Evolutionary conservation across 2,888 invertebrate genomes (phyloP), one percentile per base, ranked within the genome.

Genomic region (Campaea margaritaria): DNA sequence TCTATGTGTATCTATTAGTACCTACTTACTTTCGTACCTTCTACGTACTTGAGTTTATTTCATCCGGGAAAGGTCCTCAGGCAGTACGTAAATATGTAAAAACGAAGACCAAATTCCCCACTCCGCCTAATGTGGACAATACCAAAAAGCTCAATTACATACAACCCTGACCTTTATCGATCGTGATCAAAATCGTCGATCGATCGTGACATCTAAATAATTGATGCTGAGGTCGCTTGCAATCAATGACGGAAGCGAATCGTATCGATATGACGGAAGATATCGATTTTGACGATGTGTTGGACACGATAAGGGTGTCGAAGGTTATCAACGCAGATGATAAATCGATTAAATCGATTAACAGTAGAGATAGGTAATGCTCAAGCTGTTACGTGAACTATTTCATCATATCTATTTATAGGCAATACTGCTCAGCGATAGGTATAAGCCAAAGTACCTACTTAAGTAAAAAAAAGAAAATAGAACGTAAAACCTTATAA

Each of bases 131-230:
- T 50, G 56, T 56, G 53, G 64, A 52, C 58, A 62, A 58, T 59
- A 64, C 63, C 62, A 63, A 65, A 53, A 62, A 80, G 75, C 79
- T 79, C 75, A 78, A 79, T 80, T 78, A 80, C 73, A 64, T 68
- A 68, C 73, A 83, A 65, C 91, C 90, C 67, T 91, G 91, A 90
- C 87, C 90, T 91, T 91, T 91, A 69, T 41, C 60, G 73, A 62
- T 89, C 89, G 89, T 89, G 91, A 86, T 82, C 79, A 66, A 71
- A 79, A 67, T 72, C 74, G 77, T 77, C 80, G 77, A 79, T 79
- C 76, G 78, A 73, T 89, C 91, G 90, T 90, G 91, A 89, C 90
- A 90, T 89, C 89, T 87, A 85, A 89, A 85, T 87, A 86, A 82
- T 79, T 76, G 80, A 76, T 76, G 75, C 70, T 85, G 85, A 88